Percentiles rank a stretch among this genome's conserved stretches.
Evolutionary conservation across 1,140 invertebrate species (phyloP).

Genomic region (Ectropis grisescens): DNA sequence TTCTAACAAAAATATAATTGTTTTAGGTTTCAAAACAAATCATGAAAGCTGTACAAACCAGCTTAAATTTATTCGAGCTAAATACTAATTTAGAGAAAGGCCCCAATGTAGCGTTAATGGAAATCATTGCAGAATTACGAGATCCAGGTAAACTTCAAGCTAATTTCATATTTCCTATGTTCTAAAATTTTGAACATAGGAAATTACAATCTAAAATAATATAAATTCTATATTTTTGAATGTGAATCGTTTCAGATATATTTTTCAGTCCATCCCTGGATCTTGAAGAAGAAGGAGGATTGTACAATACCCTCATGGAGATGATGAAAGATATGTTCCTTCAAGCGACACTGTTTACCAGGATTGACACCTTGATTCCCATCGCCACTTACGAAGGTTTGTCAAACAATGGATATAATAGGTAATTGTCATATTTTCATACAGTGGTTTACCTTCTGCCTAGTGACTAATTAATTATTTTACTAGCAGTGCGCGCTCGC

Average conservation of each 20-base stretch:
- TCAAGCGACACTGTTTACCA: slow-evolving; percentile 55
- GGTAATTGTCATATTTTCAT: no score
- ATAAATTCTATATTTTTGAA: no score
- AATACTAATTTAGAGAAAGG: slow-evolving; percentile 56
- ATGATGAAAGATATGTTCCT: slow-evolving; percentile 67
- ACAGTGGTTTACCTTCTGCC: no score
- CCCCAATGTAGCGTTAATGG: slow-evolving; percentile 52
- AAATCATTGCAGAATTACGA: slow-evolving; percentile 48
- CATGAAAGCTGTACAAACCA: slow-evolving; percentile 54
- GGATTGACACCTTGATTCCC: slow-evolving; percentile 49
- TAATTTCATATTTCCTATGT: no score
- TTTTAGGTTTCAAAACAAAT: slow-evolving; percentile 50
- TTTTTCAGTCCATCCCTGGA: slow-evolving; percentile 58
- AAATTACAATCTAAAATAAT: no score
- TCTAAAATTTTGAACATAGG: no score
- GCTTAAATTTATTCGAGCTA: slow-evolving; percentile 51
- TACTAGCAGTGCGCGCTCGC: no score
- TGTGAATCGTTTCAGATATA: slow-evolving; percentile 39
- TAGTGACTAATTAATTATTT: no score
- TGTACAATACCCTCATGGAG: slow-evolving; percentile 46
- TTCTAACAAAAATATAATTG: no score
- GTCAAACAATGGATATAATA: no score
- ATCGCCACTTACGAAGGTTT: slow-evolving; percentile 52
- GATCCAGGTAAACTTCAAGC: slow-evolving; percentile 40
- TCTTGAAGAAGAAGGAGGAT: slow-evolving; percentile 36